Evolutionary conservation across 2,888 invertebrate species (phyloP).

Genomic region (Teleiodes luculella): DNA sequence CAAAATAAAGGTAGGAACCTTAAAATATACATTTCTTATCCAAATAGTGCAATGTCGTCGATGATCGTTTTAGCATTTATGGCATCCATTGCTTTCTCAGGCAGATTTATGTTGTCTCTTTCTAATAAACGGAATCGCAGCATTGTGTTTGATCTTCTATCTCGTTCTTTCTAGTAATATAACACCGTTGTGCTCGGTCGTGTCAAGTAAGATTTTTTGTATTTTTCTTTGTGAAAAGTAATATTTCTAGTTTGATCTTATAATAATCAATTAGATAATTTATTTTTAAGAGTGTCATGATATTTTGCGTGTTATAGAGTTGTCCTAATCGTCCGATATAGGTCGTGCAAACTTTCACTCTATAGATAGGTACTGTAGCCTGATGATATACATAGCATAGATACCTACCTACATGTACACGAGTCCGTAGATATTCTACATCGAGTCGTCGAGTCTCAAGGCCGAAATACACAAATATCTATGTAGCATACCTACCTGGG

Average conservation of each 20-base stretch:
- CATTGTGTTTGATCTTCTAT: slow-evolving; percentile 62
- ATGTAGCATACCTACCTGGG: slow-evolving; percentile 50
- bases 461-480: slow-evolving; percentile 74
- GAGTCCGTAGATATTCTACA: slow-evolving; percentile 71
- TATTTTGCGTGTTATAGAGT: slow-evolving; percentile 37
- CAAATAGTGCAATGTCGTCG: slow-evolving; percentile 47
- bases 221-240: slow-evolving; percentile 61
- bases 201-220: slow-evolving; percentile 78
- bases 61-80: slow-evolving; percentile 70
- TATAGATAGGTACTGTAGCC: slow-evolving; percentile 64
- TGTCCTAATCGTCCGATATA: slow-evolving; percentile 48
- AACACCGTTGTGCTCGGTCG: slow-evolving; percentile 79
- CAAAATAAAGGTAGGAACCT: slow-evolving; percentile 67
- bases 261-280: slow-evolving; percentile 39
- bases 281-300: slow-evolving; percentile 39
- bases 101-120: slow-evolving; percentile 64
- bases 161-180: slow-evolving; percentile 76
- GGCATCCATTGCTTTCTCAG: slow-evolving; percentile 78
- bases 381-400: slow-evolving; percentile 36
- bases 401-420: slow-evolving; percentile 56
- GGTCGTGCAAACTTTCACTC: slow-evolving; percentile 77
- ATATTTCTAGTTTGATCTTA: slow-evolving; percentile 44
- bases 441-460: slow-evolving; percentile 74
- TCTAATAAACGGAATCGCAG: slow-evolving; percentile 58
- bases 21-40: slow-evolving; percentile 36